A percentile compares a stretch with the other conserved stretches of the same genome.
phyloP scores from a whole-genome alignment of 1,140 invertebrate genomes.

The Acromyrmex echinatior region DNA sequence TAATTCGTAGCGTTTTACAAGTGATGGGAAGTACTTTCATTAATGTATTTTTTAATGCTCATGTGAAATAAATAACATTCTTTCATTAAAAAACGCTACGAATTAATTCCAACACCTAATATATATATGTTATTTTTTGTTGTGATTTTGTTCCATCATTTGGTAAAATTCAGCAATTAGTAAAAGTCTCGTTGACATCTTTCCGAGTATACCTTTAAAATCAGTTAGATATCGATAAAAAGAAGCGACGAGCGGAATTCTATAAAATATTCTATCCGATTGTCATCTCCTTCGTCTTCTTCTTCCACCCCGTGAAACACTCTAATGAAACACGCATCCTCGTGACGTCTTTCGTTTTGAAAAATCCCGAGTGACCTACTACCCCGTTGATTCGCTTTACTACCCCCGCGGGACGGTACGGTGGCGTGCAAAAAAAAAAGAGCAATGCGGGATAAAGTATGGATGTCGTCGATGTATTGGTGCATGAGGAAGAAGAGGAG shows the following conservation, averaged over 20 bases:
- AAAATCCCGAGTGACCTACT: slow-evolving; percentile 82
- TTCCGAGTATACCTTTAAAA: neutral
- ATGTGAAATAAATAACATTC: too few species aligned
- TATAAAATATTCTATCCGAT: slow-evolving; percentile 76
- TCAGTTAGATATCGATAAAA: neutral
- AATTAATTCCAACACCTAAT: too few species aligned
- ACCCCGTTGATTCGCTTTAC: slow-evolving; percentile 83
- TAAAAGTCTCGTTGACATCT: neutral
- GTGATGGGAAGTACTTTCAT: too few species aligned
- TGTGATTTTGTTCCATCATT: neutral
- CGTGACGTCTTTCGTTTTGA: slow-evolving; percentile 75
- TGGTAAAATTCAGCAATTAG: neutral
- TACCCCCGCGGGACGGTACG: slow-evolving; percentile 72
- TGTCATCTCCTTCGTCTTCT: slow-evolving; percentile 70
- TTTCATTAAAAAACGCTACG: too few species aligned
- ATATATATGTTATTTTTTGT: neutral
- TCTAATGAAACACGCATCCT: slow-evolving; percentile 35
- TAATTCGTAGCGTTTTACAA: too few species aligned
- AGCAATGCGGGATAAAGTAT: slow-evolving; percentile 41
- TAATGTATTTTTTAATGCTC: too few species aligned
- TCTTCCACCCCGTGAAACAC: slow-evolving; percentile 14
- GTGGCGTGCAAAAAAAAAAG: slow-evolving; percentile 64
- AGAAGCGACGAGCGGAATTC: slow-evolving; percentile 37
- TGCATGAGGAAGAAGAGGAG: slow-evolving; percentile 35
- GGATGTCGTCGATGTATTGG: slow-evolving; percentile 24